Conservation (phyloP, 92 coral and sea anemone species). For the Pocillopora grandis region DNA sequence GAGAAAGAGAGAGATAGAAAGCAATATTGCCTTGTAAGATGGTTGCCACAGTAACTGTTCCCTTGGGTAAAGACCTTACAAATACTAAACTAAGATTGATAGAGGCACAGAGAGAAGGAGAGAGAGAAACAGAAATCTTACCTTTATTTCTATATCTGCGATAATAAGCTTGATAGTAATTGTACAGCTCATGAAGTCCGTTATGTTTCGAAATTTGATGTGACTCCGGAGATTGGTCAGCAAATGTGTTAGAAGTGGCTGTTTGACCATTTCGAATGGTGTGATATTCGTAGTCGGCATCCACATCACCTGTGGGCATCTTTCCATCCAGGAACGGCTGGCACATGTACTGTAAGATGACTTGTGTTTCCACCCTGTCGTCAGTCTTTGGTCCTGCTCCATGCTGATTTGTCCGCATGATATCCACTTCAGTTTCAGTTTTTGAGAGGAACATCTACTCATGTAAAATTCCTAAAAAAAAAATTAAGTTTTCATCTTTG, state of each 20-base stretch:
- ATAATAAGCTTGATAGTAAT: constrained; percentile 19
- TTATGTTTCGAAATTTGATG: not conserved
- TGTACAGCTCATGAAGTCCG: constrained; percentile 22
- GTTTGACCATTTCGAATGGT: constrained; percentile 13
- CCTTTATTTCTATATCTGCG: constrained; percentile 29
- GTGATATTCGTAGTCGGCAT: constrained; percentile 1
- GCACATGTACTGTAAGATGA: constrained; percentile 47
- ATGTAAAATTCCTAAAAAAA: constrained; percentile 17
- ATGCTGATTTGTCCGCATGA: constrained; percentile 62
- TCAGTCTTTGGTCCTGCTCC: constrained; percentile 45
- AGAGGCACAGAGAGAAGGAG: not conserved
- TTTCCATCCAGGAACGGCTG: constrained; percentile 2
- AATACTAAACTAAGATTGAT: not conserved
- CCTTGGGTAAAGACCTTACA: constrained; percentile 14
- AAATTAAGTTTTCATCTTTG: not conserved
- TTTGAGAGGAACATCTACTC: constrained; percentile 19
- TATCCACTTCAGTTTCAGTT: constrained; percentile 8
- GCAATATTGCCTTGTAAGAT: constrained; percentile 17
- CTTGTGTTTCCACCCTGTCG: constrained; percentile 44
- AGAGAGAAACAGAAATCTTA: not conserved
- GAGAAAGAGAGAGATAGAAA: not conserved
- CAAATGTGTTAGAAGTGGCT: not conserved
- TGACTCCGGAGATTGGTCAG: not conserved
- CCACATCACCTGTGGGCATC: constrained; percentile 8
- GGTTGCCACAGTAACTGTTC: constrained; percentile 2